Evolutionary conservation across 2,888 invertebrate species (phyloP), one percentile per base, ranked within the genome.

Genomic region (Leptopilina syphax): DNA sequence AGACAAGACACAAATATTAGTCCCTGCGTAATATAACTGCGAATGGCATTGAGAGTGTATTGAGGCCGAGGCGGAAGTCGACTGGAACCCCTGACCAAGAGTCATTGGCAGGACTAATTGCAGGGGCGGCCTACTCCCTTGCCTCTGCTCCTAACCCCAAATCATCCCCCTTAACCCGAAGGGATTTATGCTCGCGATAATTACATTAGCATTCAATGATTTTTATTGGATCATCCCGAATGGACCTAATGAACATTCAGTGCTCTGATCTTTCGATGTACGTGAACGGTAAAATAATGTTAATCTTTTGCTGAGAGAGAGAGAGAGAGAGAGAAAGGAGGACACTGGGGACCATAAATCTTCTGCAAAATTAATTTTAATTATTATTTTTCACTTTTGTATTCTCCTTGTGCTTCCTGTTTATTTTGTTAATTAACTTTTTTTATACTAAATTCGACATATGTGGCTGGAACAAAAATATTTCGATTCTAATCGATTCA

Each of bases 121-220:
- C 86, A 88, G 88, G 90, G 91, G 91, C 90, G 90, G 87, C 86
- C 84, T 85, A 81, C 82, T 78, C 60, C 78, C 80, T 83, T 84
- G 77, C 83, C 80, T 83, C 78, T 79, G 78, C 83, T 81, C 83
- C 87, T 84, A 84, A 87, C 85, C 88, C 85, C 85, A 85, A 87
- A 88, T 87, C 89, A 88, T 89, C 84, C 84, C 80, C 86, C 86
- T 85, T 86, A 86, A 88, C 89, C 89, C 89, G 87, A 86, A 87
- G 88, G 90, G 89, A 90, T 88, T 84, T 87, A 87, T 86, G 86
- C 87, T 85, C 78, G 86, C 88, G 87, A 89, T 91, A 91, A 91
- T 91, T 91, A 90, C 90, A 91, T 91, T 91, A 91, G 91, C 90
- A 91, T 91, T 89, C 90, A 87, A 90, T 90, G 90, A 91, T 90